Conservation (phyloP, 2,113 vertebrate genomes). For the Scatophagus argus region DNA sequence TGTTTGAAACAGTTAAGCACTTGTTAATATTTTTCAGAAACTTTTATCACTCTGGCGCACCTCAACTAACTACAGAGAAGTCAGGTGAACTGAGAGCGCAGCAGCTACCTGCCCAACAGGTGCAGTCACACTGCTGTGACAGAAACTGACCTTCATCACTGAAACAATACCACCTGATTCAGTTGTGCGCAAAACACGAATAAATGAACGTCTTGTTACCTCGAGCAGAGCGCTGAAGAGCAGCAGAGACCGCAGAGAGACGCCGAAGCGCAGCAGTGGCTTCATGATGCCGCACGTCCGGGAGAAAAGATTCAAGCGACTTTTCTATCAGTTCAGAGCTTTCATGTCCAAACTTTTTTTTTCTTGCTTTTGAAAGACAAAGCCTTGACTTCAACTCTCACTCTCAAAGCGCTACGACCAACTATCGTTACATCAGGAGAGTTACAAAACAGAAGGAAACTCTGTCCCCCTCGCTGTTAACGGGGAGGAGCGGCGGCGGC, state of each 20-base stretch:
- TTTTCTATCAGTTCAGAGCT: slow-evolving; percentile 2
- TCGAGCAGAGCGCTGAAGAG: slow-evolving; percentile 37
- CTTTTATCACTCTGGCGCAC: too few relatives aligned
- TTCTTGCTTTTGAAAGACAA: not conserved
- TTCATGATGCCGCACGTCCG: slow-evolving; percentile 57
- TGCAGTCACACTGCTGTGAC: slow-evolving; percentile 32
- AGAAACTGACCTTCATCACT: not conserved
- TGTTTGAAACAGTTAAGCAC: too few relatives aligned
- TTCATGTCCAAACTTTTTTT: slow-evolving; percentile 55
- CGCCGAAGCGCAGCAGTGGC: slow-evolving; percentile 29
- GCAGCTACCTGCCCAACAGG: slow-evolving; percentile 65
- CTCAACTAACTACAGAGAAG: too few relatives aligned
- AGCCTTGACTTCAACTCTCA: not conserved
- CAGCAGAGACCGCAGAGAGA: slow-evolving; percentile 49
- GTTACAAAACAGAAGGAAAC: slow-evolving; percentile 12
- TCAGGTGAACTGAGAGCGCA: not conserved
- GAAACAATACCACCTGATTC: not conserved
- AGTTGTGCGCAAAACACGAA: fast-evolving
- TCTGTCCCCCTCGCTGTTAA: slow-evolving; percentile 3
- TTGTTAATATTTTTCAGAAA: too few relatives aligned
- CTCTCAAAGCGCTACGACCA: not conserved
- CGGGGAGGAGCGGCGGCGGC: slow-evolving; percentile 58
- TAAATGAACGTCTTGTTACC: slow-evolving; percentile 44
- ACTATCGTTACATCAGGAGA: slow-evolving; percentile 15
- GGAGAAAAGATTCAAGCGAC: not conserved